These are phyloP conservation scores for Hyperoplus lanceolatus DNA, from an alignment of 2,797 vertebrate species.

Conservation along the genomic window DNA sequence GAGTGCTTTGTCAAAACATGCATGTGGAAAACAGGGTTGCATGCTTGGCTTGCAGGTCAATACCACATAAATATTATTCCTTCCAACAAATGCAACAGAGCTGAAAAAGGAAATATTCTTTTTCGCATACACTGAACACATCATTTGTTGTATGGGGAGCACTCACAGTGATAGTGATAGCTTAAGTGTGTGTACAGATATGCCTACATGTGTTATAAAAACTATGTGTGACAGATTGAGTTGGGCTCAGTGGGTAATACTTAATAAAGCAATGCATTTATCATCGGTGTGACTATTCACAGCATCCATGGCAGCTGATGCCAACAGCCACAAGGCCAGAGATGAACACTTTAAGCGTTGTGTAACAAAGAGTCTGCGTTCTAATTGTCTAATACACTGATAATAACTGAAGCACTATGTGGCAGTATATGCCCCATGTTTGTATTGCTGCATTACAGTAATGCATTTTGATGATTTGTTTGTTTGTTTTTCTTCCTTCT, in stretches of 20 bases:
- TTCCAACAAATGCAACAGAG: conserved; percentile 19
- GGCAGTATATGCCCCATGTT: neutral
- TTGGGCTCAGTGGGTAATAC: conserved; percentile 30
- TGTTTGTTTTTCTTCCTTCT: too few species aligned
- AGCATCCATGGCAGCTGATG: conserved; percentile 53
- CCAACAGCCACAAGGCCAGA: conserved; percentile 51
- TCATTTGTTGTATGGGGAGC: neutral
- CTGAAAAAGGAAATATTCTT: conserved; percentile 5
- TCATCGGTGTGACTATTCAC: conserved; percentile 35
- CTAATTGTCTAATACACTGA: conserved; percentile 50
- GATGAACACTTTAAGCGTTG: conserved; percentile 59
- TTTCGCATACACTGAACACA: neutral
- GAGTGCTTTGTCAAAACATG: neutral
- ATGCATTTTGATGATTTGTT: neutral
- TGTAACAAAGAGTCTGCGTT: conserved; percentile 49
- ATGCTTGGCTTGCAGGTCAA: conserved; percentile 14
- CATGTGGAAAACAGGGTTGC: neutral
- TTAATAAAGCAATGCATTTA: conserved; percentile 40
- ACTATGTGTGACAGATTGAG: conserved; percentile 40
- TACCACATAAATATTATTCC: neutral
- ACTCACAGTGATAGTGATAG: conserved; percentile 18
- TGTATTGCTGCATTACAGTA: neutral
- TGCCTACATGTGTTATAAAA: conserved; percentile 45
- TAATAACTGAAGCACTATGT: conserved; percentile 25
- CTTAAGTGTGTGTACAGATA: conserved; percentile 14